These are phyloP conservation scores for Pteronura brasiliensis DNA, from an alignment of 2,113 vertebrate species.

Conservation along the genomic window DNA sequence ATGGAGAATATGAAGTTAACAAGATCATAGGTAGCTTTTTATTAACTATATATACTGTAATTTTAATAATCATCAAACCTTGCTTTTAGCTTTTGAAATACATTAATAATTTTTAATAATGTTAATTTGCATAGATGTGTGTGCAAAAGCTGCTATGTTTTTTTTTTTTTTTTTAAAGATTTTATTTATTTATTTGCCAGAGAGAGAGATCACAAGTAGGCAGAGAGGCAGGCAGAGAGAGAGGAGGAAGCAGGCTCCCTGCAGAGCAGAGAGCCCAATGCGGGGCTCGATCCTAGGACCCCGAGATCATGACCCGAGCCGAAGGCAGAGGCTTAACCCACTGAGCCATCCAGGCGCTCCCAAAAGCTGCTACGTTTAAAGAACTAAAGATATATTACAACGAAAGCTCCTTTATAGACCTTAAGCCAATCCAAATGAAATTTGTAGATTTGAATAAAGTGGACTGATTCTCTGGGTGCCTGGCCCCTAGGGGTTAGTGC, in stretches of 20 bases:
- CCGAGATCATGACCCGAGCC: too few relatives aligned
- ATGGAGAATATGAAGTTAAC: neutral
- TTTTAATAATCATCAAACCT: neutral
- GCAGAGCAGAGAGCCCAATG: too few relatives aligned
- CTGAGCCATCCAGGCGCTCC: too few relatives aligned
- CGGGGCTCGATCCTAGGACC: too few relatives aligned
- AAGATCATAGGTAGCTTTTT: neutral
- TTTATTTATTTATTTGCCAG: too few relatives aligned
- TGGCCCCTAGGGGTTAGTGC: neutral
- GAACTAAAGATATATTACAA: neutral
- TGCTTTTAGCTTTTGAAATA: conserved; percentile 6
- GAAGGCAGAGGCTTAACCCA: too few relatives aligned
- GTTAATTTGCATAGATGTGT: neutral
- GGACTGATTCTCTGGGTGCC: neutral
- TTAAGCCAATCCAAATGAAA: conserved; percentile 31
- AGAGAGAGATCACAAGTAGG: too few relatives aligned
- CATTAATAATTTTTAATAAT: neutral
- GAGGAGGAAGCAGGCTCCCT: too few relatives aligned
- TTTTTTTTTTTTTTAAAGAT: too few relatives aligned
- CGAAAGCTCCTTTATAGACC: neutral
- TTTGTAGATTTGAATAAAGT: conserved; percentile 55
- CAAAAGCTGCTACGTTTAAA: neutral
- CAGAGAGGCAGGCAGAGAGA: too few relatives aligned
- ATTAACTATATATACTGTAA: neutral
- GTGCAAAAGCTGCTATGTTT: neutral